Conservation (phyloP, 1,140 invertebrate species). For the Stegodyphus mimosarum region DNA sequence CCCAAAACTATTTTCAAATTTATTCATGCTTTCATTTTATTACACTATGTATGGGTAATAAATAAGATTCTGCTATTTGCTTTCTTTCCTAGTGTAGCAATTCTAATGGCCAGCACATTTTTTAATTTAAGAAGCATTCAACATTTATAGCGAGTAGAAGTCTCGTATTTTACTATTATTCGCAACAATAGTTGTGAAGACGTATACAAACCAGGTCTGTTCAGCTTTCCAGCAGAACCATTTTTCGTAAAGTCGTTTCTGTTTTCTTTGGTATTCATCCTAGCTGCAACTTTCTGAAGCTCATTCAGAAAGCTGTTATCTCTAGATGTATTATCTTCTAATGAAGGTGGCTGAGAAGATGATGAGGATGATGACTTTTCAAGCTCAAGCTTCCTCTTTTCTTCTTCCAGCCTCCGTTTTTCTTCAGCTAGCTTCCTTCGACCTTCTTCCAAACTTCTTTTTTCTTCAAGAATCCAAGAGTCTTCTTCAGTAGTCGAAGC, state of each 20-base stretch:
- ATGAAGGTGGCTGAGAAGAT: background rate
- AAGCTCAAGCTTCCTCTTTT: conserved; percentile 55
- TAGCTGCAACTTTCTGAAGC: conserved; percentile 41
- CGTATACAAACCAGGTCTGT: too few species aligned
- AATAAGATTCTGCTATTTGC: too few species aligned
- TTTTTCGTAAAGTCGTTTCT: conserved; percentile 11
- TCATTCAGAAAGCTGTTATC: conserved; percentile 51
- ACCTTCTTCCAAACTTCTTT: conserved; percentile 49
- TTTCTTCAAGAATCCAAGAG: conserved; percentile 55
- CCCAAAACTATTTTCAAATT: too few species aligned
- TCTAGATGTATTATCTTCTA: background rate
- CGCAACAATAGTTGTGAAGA: too few species aligned
- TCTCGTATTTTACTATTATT: too few species aligned
- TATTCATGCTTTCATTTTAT: too few species aligned
- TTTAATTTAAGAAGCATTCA: too few species aligned
- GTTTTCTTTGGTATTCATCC: conserved; percentile 32
- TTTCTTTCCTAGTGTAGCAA: too few species aligned
- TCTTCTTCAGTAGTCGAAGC: conserved; percentile 3
- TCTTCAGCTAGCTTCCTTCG: conserved; percentile 62
- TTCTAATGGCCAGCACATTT: too few species aligned
- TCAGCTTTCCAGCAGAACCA: background rate
- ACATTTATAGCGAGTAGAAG: too few species aligned
- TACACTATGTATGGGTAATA: too few species aligned
- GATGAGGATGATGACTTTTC: conserved; percentile 19
- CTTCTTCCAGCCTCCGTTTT: conserved; percentile 59